A percentile compares a stretch with the other conserved stretches of the same genome.
These are phyloP conservation scores for Solen grandis DNA, from an alignment of 1,140 invertebrate genomes.

Conservation along the genomic window DNA sequence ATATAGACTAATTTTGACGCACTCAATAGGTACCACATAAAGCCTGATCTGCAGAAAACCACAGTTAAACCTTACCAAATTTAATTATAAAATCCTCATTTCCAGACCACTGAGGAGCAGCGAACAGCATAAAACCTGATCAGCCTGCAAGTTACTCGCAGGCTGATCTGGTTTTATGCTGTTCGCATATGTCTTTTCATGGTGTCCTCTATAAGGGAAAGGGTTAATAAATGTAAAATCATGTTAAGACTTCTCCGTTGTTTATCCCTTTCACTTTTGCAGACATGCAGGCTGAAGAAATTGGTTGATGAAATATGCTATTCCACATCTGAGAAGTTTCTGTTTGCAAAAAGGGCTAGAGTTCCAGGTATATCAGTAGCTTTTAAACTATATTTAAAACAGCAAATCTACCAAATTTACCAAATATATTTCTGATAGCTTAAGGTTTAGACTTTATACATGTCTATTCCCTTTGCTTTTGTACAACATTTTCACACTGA, in stretches of 20 bases:
- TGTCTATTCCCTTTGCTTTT: background rate
- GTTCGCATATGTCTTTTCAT: too few relatives aligned
- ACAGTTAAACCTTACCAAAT: too few relatives aligned
- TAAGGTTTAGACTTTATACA: background rate
- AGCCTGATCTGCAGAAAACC: background rate
- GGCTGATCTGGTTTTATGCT: too few relatives aligned
- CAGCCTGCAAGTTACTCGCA: too few relatives aligned
- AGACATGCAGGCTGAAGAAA: constrained; percentile 99
- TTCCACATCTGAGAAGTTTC: constrained; percentile 96
- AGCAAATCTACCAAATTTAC: too few relatives aligned
- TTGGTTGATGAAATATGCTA: constrained; percentile 97
- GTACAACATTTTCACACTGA: background rate
- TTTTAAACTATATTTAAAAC: too few relatives aligned
- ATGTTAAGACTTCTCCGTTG: background rate
- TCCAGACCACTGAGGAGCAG: too few relatives aligned
- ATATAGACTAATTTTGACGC: too few relatives aligned
- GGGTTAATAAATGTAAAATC: background rate
- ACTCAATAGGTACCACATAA: background rate
- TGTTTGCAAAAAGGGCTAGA: constrained; percentile 82
- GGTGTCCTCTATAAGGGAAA: too few relatives aligned
- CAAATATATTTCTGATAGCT: too few relatives aligned
- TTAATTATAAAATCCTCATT: too few relatives aligned
- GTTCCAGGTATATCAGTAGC: constrained; percentile 82
- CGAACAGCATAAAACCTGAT: too few relatives aligned
- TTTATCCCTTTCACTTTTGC: constrained; percentile 1